phyloP scores from a whole-genome alignment of 2,113 vertebrate species.

The Pteruthius melanotis region DNA sequence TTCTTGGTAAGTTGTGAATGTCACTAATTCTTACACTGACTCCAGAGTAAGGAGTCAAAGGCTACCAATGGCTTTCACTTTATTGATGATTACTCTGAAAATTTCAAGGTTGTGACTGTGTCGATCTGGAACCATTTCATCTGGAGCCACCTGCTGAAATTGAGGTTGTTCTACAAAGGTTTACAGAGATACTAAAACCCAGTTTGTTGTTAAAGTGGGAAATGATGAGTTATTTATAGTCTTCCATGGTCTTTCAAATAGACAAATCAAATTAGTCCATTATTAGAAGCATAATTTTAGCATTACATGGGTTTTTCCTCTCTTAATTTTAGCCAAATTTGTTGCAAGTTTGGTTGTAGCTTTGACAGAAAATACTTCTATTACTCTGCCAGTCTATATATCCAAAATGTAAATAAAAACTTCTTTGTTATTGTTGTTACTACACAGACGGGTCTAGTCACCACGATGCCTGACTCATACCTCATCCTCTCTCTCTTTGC shows the following conservation, averaged over 20 bases:
- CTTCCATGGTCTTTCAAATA: background rate
- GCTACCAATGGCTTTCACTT: background rate
- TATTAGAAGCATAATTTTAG: background rate
- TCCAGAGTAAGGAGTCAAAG: background rate
- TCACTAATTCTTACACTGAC: background rate
- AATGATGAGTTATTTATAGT: background rate
- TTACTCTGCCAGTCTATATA: background rate
- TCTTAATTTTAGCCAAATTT: background rate
- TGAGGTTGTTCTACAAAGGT: background rate
- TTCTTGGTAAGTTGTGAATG: background rate
- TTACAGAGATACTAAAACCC: background rate
- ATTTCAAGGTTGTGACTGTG: background rate
- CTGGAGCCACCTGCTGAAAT: background rate
- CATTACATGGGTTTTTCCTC: fast-evolving
- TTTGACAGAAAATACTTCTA: background rate
- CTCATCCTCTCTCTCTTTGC: background rate
- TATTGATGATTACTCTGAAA: background rate
- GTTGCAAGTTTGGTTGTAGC: background rate
- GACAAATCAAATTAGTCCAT: background rate
- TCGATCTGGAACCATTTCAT: background rate
- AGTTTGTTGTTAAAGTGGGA: background rate
- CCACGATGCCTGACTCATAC: background rate
- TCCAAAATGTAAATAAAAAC: background rate
- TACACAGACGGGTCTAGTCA: background rate
- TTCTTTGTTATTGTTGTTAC: background rate